phyloP scores from a whole-genome alignment of 2,113 vertebrate species.

The Calidris pugnax region DNA sequence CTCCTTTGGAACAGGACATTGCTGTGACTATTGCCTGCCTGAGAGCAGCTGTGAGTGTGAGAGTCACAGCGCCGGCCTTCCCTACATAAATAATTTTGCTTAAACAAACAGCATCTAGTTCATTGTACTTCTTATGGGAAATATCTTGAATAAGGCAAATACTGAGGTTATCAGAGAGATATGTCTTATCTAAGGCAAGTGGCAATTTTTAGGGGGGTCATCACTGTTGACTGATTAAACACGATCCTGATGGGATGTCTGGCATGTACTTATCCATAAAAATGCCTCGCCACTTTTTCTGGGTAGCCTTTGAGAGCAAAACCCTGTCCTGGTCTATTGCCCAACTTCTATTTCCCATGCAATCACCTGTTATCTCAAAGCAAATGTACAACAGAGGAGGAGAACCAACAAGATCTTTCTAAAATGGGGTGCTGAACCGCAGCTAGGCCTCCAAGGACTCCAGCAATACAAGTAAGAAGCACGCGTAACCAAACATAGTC shows the following conservation, averaged over 20 bases:
- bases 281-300: not conserved
- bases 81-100: slow-evolving; percentile 26
- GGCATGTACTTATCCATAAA: slow-evolving; percentile 14
- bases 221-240: slow-evolving; percentile 41
- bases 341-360: slow-evolving; percentile 12
- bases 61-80: not conserved
- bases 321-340: not conserved
- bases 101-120: slow-evolving; percentile 39
- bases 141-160: slow-evolving; percentile 52
- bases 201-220: slow-evolving; percentile 42
- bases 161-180: slow-evolving; percentile 60
- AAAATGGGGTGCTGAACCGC: not conserved
- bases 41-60: accelerated
- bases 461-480: not conserved
- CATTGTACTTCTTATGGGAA: not conserved
- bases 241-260: not conserved
- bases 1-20: not conserved
- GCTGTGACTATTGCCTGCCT: accelerated
- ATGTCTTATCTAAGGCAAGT: slow-evolving; percentile 48
- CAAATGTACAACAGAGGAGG: not conserved
- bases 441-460: not conserved
- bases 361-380: slow-evolving; percentile 36
- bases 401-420: not conserved
- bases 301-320: not conserved
- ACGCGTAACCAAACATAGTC: not conserved